Percentiles rank a stretch among this genome's conserved stretches.
Conservation (phyloP, 23 tunicate genomes). For the Styela clava region DNA sequence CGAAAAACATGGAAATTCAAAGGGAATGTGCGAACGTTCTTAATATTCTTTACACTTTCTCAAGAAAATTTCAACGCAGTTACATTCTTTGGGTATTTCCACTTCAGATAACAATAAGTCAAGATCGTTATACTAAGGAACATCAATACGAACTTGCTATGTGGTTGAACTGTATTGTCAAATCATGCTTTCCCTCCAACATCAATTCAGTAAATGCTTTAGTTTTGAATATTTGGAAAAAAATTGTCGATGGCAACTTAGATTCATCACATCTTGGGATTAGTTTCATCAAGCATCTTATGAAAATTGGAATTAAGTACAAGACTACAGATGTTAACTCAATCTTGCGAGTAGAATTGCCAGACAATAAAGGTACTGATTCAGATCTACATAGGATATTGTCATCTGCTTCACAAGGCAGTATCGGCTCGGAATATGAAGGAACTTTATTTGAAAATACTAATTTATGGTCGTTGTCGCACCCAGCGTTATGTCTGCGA, state of each 20-base stretch:
- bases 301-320: slow-evolving; percentile 22
- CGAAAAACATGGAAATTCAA: slow-evolving; percentile 39
- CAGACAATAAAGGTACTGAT: not conserved
- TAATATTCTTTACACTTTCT: slow-evolving; percentile 55
- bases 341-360: not conserved
- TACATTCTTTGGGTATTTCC: slow-evolving; percentile 63
- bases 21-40: slow-evolving; percentile 29
- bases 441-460: not conserved
- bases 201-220: slow-evolving; percentile 16
- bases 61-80: slow-evolving; percentile 39
- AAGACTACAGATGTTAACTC: not conserved
- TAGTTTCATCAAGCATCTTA: slow-evolving; percentile 31
- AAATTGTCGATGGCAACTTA: not conserved
- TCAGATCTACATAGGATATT: not conserved
- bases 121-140: slow-evolving; percentile 27
- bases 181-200: slow-evolving; percentile 18
- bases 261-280: not conserved
- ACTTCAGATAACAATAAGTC: slow-evolving; percentile 30
- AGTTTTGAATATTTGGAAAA: slow-evolving; percentile 34
- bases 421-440: not conserved
- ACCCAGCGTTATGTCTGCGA: slow-evolving; percentile 49
- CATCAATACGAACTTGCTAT: slow-evolving; percentile 60
- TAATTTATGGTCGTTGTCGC: slow-evolving; percentile 6
- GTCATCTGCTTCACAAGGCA: not conserved
- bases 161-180: slow-evolving; percentile 45